These are phyloP conservation scores for Luscinia megarhynchos DNA, from an alignment of 2,797 vertebrate species.

Conservation along the genomic window DNA sequence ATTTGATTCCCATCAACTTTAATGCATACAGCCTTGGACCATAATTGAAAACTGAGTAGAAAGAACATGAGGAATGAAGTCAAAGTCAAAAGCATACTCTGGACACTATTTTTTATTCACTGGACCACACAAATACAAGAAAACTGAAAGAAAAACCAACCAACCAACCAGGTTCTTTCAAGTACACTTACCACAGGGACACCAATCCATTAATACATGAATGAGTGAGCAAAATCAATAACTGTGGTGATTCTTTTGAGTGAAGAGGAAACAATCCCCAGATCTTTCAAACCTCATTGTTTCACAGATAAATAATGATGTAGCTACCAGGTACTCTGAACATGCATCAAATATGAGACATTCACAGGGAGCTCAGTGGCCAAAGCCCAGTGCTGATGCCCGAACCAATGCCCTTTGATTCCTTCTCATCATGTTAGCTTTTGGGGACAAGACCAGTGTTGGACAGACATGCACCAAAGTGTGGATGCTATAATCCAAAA, in stretches of 20 bases:
- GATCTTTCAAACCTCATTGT: neutral
- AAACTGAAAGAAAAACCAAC: neutral
- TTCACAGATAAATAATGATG: accelerated
- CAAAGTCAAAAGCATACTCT: neutral
- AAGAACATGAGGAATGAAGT: neutral
- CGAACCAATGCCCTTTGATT: no score
- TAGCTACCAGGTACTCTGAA: neutral
- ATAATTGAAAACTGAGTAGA: neutral
- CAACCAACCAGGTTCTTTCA: neutral
- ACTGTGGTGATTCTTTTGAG: accelerated
- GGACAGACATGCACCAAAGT: neutral
- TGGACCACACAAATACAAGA: neutral
- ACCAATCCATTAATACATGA: neutral
- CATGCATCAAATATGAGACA: accelerated
- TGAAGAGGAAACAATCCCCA: neutral
- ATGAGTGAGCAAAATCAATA: neutral
- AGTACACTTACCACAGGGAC: neutral
- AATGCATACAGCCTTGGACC: neutral
- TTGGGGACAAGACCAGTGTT: neutral
- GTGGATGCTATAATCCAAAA: neutral
- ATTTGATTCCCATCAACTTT: neutral
- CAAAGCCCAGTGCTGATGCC: neutral
- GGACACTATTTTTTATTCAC: neutral
- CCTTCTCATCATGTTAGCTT: neutral
- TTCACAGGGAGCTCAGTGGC: accelerated